phyloP scores from a whole-genome alignment of 1,140 invertebrate genomes.

The Colletes latitarsis region DNA sequence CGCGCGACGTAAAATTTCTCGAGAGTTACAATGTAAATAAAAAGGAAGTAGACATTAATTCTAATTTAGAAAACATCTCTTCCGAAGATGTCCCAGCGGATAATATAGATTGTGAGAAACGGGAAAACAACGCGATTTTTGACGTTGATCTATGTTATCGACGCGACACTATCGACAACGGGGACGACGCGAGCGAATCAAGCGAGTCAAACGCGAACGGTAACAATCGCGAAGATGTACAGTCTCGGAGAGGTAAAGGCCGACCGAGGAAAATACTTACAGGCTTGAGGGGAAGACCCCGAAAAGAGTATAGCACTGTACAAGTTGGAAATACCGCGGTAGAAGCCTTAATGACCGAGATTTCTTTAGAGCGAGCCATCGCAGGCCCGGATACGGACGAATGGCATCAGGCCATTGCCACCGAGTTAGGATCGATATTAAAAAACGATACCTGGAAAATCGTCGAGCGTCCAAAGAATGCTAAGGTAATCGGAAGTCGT shows the following conservation, averaged over 20 bases:
- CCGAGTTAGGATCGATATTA: not conserved
- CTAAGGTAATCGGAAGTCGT: not conserved
- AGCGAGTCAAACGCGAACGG: not conserved
- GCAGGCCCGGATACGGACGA: not conserved
- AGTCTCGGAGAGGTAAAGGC: not conserved
- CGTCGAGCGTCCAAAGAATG: not conserved
- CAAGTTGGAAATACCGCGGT: not conserved
- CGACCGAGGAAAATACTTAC: not conserved
- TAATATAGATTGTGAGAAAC: not conserved
- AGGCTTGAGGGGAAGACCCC: not conserved
- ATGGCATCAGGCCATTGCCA: not conserved
- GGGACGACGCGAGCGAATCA: not conserved
- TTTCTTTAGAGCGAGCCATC: not conserved
- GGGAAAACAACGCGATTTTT: not conserved
- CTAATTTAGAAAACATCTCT: too few relatives aligned
- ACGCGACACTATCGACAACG: not conserved
- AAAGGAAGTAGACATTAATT: too few relatives aligned
- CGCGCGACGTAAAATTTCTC: too few relatives aligned
- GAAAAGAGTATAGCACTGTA: not conserved
- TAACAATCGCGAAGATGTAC: not conserved
- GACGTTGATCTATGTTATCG: not conserved
- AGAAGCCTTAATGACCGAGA: not conserved
- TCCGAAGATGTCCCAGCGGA: too few relatives aligned
- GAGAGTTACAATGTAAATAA: too few relatives aligned
- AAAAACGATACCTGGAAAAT: constrained; percentile 10